Conservation (phyloP, 2,888 invertebrate genomes). For the Cephalotes varians region DNA sequence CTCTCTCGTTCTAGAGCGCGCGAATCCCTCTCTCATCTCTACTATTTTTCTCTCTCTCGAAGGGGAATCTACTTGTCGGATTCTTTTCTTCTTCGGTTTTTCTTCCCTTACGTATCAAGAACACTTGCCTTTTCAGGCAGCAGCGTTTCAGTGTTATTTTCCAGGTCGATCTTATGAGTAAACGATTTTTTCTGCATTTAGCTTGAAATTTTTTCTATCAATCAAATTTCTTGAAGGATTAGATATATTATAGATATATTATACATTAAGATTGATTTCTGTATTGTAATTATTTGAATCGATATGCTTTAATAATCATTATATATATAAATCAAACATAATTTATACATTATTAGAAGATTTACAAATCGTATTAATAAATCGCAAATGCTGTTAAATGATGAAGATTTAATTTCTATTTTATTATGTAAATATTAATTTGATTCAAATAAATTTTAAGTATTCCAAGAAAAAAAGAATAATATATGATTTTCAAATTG, state of each 20-base stretch:
- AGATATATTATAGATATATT: not conserved
- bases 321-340: not conserved
- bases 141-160: constrained; percentile 11
- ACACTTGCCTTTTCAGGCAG: constrained; percentile 62
- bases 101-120: constrained; percentile 61
- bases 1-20: constrained; percentile 56
- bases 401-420: not conserved
- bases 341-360: not conserved
- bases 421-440: not conserved
- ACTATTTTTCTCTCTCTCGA: constrained; percentile 47
- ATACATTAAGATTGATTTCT: constrained; percentile 9
- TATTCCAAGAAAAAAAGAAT: not conserved
- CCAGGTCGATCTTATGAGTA: not conserved
- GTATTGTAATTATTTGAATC: not conserved
- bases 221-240: not conserved
- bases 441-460: not conserved
- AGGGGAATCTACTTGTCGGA: constrained; percentile 68
- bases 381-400: not conserved
- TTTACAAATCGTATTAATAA: not conserved
- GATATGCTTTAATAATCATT: not conserved
- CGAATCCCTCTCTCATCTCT: constrained; percentile 51
- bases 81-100: constrained; percentile 56
- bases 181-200: not conserved
- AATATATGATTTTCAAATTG: not conserved
- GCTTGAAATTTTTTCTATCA: not conserved